These are phyloP conservation scores for Diplodus sargus DNA, from an alignment of 2,797 vertebrate species.

Conservation along the genomic window DNA sequence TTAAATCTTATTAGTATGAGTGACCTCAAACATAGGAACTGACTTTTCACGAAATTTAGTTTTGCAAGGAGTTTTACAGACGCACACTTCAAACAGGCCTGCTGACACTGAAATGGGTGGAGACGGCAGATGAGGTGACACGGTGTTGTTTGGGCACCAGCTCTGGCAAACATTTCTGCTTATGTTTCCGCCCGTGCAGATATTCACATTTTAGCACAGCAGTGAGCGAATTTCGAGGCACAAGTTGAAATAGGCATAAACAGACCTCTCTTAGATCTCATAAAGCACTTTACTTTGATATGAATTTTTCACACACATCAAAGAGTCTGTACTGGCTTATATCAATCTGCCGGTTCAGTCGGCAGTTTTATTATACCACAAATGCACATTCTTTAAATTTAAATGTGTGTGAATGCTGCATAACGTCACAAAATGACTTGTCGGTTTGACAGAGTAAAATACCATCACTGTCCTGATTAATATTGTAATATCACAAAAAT, in stretches of 20 bases:
- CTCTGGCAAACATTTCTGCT: not conserved
- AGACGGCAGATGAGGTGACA: not conserved
- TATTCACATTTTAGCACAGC: not conserved
- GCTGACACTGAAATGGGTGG: not conserved
- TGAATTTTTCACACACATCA: constrained; percentile 10
- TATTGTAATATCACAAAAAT: not conserved
- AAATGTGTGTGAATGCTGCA: not conserved
- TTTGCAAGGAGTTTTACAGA: not conserved
- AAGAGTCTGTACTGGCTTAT: not conserved
- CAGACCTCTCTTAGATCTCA: constrained; percentile 8
- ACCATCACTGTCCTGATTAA: not conserved
- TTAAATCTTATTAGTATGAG: not conserved
- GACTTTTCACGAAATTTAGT: not conserved
- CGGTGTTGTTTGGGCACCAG: not conserved
- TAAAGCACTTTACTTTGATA: constrained; percentile 13
- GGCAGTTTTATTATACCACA: constrained; percentile 10
- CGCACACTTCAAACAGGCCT: not conserved
- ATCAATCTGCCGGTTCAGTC: not conserved
- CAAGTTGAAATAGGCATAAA: not conserved
- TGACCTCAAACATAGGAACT: constrained; percentile 4
- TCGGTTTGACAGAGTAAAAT: not conserved
- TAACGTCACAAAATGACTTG: not conserved
- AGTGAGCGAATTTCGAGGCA: not conserved
- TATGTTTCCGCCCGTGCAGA: not conserved
- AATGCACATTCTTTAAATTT: not conserved